A percentile compares a stretch with the other conserved stretches of the same genome.
Conservation (phyloP, 2,113 vertebrate species). For the Callipepla squamata region DNA sequence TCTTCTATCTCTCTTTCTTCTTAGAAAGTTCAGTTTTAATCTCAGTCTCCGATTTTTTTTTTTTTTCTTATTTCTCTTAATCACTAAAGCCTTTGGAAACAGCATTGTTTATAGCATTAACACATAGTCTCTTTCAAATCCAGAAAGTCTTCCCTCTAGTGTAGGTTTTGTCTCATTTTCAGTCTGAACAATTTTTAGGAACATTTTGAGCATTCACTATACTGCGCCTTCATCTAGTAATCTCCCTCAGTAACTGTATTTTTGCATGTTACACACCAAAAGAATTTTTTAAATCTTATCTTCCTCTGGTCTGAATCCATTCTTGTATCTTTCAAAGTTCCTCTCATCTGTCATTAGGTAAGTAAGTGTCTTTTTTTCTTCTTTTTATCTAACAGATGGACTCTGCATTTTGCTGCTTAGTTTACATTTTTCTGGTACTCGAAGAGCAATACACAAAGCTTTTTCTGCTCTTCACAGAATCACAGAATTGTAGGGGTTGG, state of each 20-base stretch:
- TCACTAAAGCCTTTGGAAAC: neutral
- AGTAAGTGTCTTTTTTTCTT: neutral
- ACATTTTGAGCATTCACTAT: neutral
- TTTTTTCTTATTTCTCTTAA: neutral
- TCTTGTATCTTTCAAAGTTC: neutral
- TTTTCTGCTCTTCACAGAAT: neutral
- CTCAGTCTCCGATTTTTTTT: neutral
- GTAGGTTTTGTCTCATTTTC: neutral
- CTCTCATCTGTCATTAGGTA: neutral
- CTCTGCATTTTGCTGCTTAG: neutral
- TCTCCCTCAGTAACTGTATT: neutral
- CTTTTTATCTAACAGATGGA: neutral
- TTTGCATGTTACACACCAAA: neutral
- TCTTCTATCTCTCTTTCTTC: neutral
- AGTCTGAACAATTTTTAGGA: neutral
- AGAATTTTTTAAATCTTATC: neutral
- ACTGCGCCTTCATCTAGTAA: neutral
- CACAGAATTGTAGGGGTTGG: too few species aligned
- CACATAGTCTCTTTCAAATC: neutral
- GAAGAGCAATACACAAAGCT: neutral
- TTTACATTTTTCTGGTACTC: neutral
- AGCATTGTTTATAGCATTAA: neutral
- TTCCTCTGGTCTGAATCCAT: neutral
- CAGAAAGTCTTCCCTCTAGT: accelerated
- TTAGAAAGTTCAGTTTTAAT: neutral